Conservation (phyloP, 2,888 invertebrate species). For the Tiliacea aurago region DNA sequence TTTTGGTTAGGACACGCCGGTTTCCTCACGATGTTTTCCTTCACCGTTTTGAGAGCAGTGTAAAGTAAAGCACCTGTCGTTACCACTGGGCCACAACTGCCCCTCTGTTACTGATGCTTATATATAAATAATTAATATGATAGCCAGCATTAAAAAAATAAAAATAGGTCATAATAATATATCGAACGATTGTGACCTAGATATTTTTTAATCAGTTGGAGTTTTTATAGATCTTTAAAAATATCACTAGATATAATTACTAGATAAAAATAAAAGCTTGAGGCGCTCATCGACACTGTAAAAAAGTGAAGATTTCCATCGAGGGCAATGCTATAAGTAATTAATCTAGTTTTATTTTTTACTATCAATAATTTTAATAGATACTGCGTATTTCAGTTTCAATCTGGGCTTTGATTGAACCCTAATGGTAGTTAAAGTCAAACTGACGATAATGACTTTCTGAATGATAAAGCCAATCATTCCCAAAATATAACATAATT, state of each 20-base stretch:
- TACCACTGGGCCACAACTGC: too few relatives aligned
- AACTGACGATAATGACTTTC: too few relatives aligned
- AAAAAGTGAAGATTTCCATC: slow-evolving; percentile 23
- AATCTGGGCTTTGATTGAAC: background rate
- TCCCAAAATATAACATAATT: too few relatives aligned
- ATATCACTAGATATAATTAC: slow-evolving; percentile 6
- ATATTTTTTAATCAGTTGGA: slow-evolving; percentile 2
- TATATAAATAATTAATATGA: background rate
- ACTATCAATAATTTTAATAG: slow-evolving; percentile 17
- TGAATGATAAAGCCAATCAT: too few relatives aligned
- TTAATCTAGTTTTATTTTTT: slow-evolving; percentile 10
- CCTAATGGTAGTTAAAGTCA: background rate
- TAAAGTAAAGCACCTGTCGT: too few relatives aligned
- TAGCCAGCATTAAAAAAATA: background rate
- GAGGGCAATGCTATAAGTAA: slow-evolving; percentile 3
- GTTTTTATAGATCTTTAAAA: background rate
- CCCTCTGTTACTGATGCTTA: too few relatives aligned
- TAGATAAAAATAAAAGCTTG: slow-evolving; percentile 22
- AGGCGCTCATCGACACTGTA: background rate
- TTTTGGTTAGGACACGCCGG: too few relatives aligned
- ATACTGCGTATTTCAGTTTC: background rate
- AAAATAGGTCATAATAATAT: background rate
- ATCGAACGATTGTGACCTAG: slow-evolving; percentile 6
- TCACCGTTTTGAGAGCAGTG: too few relatives aligned
- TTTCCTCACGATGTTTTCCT: too few relatives aligned